A percentile compares a stretch with the other conserved stretches of the same genome.
phyloP scores from a whole-genome alignment of 2,797 vertebrate species.

The Melanotaenia trifasciata region DNA sequence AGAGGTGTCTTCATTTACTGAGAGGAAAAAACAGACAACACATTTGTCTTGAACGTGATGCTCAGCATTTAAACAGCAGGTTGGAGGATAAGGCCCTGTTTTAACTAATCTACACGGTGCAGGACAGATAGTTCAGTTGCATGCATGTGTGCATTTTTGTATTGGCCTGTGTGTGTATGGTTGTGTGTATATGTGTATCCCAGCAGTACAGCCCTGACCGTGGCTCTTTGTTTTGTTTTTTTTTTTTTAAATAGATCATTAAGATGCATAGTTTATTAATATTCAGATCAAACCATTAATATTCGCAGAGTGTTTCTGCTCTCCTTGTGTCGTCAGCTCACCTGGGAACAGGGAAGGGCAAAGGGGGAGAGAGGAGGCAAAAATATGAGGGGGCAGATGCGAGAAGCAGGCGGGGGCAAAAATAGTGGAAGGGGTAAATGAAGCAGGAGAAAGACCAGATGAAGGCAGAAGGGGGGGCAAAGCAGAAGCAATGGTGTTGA shows the following conservation, averaged over 20 bases:
- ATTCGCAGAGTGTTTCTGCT: constrained; percentile 79
- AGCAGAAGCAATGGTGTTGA: constrained; percentile 35
- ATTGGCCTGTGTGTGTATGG: background rate
- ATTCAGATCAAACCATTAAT: constrained; percentile 85
- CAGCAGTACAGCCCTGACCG: constrained; percentile 49
- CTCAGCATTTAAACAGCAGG: constrained; percentile 77
- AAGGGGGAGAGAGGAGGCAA: constrained; percentile 48
- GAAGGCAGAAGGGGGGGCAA: constrained; percentile 37
- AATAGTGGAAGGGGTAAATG: constrained; percentile 60
- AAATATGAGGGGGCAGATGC: constrained; percentile 14
- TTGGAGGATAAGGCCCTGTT: constrained; percentile 77
- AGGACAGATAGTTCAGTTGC: constrained; percentile 69
- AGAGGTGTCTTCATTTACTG: constrained; percentile 81
- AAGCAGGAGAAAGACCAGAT: constrained; percentile 59
- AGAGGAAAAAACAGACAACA: constrained; percentile 74
- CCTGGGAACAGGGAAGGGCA: constrained; percentile 81
- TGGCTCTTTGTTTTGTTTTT: constrained; percentile 62
- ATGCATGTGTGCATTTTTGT: constrained; percentile 25
- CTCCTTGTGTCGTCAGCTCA: constrained; percentile 86
- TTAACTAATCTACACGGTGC: constrained; percentile 78
- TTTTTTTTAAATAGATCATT: constrained; percentile 72
- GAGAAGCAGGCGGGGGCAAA: constrained; percentile 38
- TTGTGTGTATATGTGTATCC: constrained; percentile 33
- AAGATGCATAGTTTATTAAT: constrained; percentile 84
- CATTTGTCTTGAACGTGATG: constrained; percentile 81